These are phyloP conservation scores for Drosophila subsilvestris DNA, from an alignment of 2,888 invertebrate genomes.

Conservation along the genomic window DNA sequence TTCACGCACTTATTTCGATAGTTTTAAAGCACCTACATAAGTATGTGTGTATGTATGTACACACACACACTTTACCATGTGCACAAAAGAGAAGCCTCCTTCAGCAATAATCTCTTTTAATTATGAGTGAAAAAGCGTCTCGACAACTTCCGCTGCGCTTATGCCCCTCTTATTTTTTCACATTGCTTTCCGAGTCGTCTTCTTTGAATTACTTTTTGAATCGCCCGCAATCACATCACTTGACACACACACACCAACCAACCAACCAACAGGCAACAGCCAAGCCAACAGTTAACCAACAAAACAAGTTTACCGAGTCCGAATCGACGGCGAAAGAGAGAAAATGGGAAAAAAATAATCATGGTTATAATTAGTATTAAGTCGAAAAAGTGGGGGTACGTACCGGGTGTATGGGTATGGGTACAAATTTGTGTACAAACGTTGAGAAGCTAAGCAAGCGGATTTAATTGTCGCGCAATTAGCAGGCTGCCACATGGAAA, in stretches of 20 bases:
- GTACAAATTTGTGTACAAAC: background rate
- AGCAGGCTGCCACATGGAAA: background rate
- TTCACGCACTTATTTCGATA: conserved; percentile 5
- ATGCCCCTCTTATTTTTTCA: conserved; percentile 53
- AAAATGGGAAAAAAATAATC: conserved; percentile 33
- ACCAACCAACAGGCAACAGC: conserved; percentile 9
- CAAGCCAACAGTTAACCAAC: conserved; percentile 16
- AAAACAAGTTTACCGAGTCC: conserved; percentile 53
- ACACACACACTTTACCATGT: background rate
- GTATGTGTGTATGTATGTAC: background rate
- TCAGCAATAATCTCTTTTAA: conserved; percentile 74
- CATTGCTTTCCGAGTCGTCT: conserved; percentile 57
- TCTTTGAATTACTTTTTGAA: conserved; percentile 42
- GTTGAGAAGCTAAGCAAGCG: background rate
- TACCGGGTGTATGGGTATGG: background rate
- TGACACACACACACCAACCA: conserved; percentile 13
- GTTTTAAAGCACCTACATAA: background rate
- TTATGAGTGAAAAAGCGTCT: conserved; percentile 73
- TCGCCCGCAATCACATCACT: conserved; percentile 68
- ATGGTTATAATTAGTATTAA: conserved; percentile 15
- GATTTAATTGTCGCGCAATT: background rate
- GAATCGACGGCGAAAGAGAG: conserved; percentile 15
- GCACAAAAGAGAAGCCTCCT: conserved; percentile 38
- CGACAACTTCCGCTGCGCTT: conserved; percentile 71
- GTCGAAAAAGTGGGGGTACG: background rate